Base-by-base conservation (phyloP, 2,888 invertebrate species). In the Dicyrtomina minuta region DNA sequence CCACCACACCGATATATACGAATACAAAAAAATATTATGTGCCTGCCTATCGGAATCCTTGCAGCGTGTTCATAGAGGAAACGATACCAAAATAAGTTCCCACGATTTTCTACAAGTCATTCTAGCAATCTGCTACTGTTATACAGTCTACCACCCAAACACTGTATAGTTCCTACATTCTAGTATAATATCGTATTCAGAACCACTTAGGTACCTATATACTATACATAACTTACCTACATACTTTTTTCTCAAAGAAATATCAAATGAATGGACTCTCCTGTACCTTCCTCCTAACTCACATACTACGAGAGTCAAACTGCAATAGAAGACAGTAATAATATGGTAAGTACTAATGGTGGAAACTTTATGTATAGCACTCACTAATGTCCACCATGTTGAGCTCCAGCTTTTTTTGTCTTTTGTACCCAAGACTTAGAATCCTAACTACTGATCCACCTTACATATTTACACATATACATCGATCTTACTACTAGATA, bases 291-390 rank as follows among this genome's bases (percentile, higher is more conserved):
- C 39, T 43, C 26, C 22, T 62, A 22, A n/a, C 46, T 13, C 55
- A 22, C 58, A 39, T 58, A 58, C 33, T 39, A 33, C 33, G 56
- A 22, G 58, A 58, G 39, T 58, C 58, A 20, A 58, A 58, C 58
- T 58, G 58, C 58, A 58, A 58, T 58, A 41, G 41, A 58, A 58
- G 41, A 58, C 58, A 17, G 58, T 58, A 58, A 56, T 56, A 33
- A 33, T 33, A 33, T 33, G 33, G 33, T 33, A 56, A 56, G 56
- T 56, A 56, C 39, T 58, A 58, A 58, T 58, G 41, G 58, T 41
- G 58, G 41, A 58, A 58, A 58, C 41, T 58, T 58, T 58, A 58
- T 58, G 58, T 58, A 33, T 24, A 26, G 55, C 41, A n/a, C n/a
- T 58, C 58, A 58, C 58, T 39, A 58, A 58, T 33, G 33, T 58